Evolutionary conservation across 2,113 vertebrate species (phyloP), one percentile per base, ranked within the genome.

Genomic region (Noctilio leporinus): DNA sequence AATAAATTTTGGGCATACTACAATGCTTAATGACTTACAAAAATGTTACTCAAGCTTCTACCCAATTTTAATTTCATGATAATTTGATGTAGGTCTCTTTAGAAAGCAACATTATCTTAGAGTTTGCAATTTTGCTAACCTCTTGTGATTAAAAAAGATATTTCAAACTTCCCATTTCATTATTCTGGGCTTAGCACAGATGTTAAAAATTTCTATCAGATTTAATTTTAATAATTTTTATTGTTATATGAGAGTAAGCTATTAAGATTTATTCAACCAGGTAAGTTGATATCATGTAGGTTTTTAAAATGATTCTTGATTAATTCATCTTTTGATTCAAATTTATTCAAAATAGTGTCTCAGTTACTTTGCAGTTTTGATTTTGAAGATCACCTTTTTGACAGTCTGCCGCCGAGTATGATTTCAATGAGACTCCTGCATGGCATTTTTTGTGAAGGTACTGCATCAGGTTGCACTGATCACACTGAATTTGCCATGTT

Each of bases 211-310:
- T 92, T 81, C 86, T 76, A 83, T 67, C 57, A 76, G 35, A 81
- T 77, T 96, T 91, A 91, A 76, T 85, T 95, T 91, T 72, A 87
- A 78, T 70, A 77, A 57, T 87, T 96, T 96, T 72, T 30, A 70
- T 94, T 92, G 82, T 91, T 77, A 69, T 91, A 65, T 94, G 45
- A 75, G 26, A 81, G 14, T 47, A 80, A 83, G 20, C 7, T 90
- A 30, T 84, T 87, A 86, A 93, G 22, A 20, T 86, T 85, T 83
- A 72, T 49, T 89, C 35, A 89, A 6, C 59, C 45, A 84, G 47
- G 35, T 70, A 93, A 62, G 10, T 33, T 35, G 30, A 38, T 51
- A 77, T 85, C 51, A 76, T 45, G 20, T n/a, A 93, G 73, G 8
- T 77, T 82, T 96, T 91, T 55, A 88, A 88, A 94, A 76, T n/a